Conservation (phyloP, 2,888 invertebrate species). For the Neoscelio sp. region DNA sequence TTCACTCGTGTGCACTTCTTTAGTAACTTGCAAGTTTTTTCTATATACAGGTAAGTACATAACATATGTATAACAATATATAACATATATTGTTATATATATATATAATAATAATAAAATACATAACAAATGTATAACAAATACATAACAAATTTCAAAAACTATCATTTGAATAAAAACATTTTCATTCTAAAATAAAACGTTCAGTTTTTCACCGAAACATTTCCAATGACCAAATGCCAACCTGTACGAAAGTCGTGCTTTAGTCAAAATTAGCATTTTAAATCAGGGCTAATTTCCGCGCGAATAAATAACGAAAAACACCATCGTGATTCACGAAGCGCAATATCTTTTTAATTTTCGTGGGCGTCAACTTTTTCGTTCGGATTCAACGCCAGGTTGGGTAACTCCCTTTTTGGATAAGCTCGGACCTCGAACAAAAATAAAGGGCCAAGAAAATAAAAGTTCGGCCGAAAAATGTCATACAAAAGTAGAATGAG, state of each 20-base stretch:
- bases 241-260: conserved; percentile 4
- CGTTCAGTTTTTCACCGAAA: no score
- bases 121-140: no score
- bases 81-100: no score
- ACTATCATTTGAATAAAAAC: no score
- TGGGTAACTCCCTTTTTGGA: conserved; percentile 30
- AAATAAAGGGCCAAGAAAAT: conserved; percentile 4
- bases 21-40: no score
- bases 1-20: no score
- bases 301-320: conserved; percentile 24
- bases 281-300: conserved; percentile 18
- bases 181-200: no score
- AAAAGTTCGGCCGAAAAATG: conserved; percentile 5
- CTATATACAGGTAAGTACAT: no score
- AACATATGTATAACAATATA: no score
- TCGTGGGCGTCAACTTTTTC: conserved; percentile 24
- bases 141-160: no score
- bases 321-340: conserved; percentile 20
- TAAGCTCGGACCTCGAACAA: conserved; percentile 1
- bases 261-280: conserved; percentile 25
- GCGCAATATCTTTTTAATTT: conserved; percentile 25
- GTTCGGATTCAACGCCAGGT: not conserved
- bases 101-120: no score
- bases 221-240: no score
- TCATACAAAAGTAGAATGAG: conserved; percentile 2